A percentile compares a stretch with the other conserved stretches of the same genome.
phyloP scores from a whole-genome alignment of 2,797 vertebrate species.

The Mormyrus proboscirostris region DNA sequence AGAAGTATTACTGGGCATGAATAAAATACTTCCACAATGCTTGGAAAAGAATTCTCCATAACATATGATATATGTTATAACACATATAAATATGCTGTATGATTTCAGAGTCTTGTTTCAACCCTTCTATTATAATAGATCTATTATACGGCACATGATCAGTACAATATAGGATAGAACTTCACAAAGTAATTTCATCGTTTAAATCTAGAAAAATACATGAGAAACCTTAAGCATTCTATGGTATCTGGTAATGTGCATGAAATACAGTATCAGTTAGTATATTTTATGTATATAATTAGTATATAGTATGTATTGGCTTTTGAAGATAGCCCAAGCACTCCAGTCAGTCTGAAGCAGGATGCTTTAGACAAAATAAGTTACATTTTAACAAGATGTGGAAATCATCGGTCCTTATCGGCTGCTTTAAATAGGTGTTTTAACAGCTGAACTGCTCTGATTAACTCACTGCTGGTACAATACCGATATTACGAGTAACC shows the following conservation, averaged over 20 bases:
- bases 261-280: background rate
- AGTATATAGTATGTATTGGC: background rate
- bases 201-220: background rate
- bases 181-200: background rate
- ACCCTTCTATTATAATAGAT: background rate
- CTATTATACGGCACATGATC: background rate
- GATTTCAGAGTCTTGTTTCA: background rate
- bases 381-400: conserved; percentile 12
- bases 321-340: background rate
- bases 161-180: background rate
- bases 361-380: background rate
- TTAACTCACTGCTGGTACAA: conserved; percentile 8
- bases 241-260: background rate
- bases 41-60: background rate
- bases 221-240: background rate
- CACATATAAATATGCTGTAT: background rate
- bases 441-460: background rate
- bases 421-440: background rate
- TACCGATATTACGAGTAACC: background rate
- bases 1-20: background rate
- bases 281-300: background rate
- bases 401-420: background rate
- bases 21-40: background rate
- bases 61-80: background rate
- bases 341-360: background rate